These are phyloP conservation scores for Archilochus colubris DNA, from an alignment of 2,113 vertebrate genomes.

Conservation along the genomic window DNA sequence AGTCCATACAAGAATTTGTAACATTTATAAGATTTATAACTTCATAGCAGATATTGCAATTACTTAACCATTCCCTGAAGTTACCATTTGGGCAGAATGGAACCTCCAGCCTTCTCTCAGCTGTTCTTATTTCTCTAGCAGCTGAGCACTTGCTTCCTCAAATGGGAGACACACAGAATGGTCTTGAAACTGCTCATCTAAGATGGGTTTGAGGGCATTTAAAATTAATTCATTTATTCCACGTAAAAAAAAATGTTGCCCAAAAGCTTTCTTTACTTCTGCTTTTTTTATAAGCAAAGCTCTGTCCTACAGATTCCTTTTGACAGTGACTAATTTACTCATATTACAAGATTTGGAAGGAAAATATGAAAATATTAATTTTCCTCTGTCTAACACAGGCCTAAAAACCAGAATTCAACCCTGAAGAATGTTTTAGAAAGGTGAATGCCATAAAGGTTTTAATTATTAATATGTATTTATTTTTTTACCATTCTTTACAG, in stretches of 20 bases:
- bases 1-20: background rate
- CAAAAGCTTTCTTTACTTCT: background rate
- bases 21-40: background rate
- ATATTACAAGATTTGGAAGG: background rate
- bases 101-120: background rate
- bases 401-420: background rate
- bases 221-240: background rate
- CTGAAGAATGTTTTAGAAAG: background rate
- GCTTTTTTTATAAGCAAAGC: background rate
- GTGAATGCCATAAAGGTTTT: background rate
- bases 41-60: background rate
- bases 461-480: background rate
- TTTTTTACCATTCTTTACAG: slow-evolving; percentile 70
- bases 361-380: background rate
- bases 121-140: background rate
- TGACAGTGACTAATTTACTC: background rate
- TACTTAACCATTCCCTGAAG: background rate
- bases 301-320: background rate
- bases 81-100: background rate
- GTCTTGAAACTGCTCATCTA: background rate
- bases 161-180: background rate
- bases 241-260: background rate
- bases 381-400: background rate
- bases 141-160: background rate
- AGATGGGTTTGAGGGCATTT: background rate